Base-by-base conservation (phyloP, 1,140 invertebrate genomes). In the Acromyrmex echinatior region DNA sequence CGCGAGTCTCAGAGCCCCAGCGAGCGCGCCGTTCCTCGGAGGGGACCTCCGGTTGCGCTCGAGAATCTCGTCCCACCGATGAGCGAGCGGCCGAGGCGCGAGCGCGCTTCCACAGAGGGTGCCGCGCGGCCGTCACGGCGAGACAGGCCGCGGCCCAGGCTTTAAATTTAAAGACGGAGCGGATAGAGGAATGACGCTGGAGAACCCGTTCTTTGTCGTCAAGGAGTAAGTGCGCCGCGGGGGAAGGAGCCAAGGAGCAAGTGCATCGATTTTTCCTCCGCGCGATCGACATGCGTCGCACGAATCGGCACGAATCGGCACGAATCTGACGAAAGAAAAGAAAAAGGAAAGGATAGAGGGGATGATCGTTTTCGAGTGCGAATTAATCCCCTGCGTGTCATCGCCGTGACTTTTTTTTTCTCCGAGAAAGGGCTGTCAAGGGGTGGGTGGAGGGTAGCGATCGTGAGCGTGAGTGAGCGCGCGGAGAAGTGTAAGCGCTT, bases 181-280 rank as follows among this genome's bases (percentile, higher is more conserved):
- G n/a, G 14, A 31, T 70, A 21, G 62, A 95, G 96, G 95, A 96
- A 99, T 99, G 98, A 98, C 98, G 97, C 97, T 98, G 96, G 98
- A 99, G 96, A 98, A 99, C 96, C 98, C 98, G 88, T 99, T 98
- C 96, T 98, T 98, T 96, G 98, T 98, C 95, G 98, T 99, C 92
- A 98, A 98, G 97, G 98, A 99, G 98, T 99, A 97, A 98, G 98
- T 97, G 56, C n/a, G 12, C 16, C 63, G 21, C 21, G 65, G 10
- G 58, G 16, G 14, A 56, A 21, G n/a, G 25, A n/a, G 25, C 18
- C 7, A 56, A 21, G n/a, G 25, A n/a, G 25, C 18, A 7, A 28
- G 10, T 28, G 28, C 74, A 80, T 53, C 14, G 63, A 80, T 80
- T 70, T 49, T 74, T 18, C 7, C 0, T 7, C 12, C 35, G 35